Percentiles rank a stretch among this genome's conserved stretches.
Conservation (phyloP, 2,113 vertebrate species). For the Columba janthina region DNA sequence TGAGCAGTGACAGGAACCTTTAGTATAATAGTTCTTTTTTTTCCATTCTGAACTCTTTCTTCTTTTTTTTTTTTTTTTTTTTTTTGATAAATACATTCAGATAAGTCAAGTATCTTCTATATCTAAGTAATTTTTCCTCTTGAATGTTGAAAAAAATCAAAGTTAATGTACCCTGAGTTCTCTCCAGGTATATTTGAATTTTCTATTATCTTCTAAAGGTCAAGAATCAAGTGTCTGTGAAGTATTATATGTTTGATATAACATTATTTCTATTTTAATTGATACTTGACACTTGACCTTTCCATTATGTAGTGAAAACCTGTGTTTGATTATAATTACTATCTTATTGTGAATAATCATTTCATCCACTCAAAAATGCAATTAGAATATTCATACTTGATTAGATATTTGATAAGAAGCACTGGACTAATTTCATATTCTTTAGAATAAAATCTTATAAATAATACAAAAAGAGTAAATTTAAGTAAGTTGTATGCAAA, state of each 20-base stretch:
- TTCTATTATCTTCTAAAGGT: not conserved
- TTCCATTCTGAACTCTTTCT: not conserved
- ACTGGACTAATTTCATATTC: not conserved
- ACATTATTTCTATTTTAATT: constrained; percentile 13
- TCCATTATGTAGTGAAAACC: not conserved
- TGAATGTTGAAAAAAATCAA: not conserved
- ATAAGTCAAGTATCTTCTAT: not conserved
- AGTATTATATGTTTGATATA: not conserved
- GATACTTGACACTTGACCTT: constrained; percentile 5
- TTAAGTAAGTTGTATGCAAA: not conserved
- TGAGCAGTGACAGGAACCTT: not conserved
- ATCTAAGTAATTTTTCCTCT: not conserved
- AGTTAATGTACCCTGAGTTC: not conserved
- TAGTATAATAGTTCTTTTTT: not conserved
- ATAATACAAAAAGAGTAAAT: not conserved
- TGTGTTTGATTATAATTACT: constrained; percentile 31
- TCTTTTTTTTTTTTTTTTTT: not conserved
- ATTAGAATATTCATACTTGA: constrained; percentile 29
- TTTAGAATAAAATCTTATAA: not conserved
- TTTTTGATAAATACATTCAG: not conserved
- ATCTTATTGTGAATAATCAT: constrained; percentile 8
- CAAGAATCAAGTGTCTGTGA: constrained; percentile 19
- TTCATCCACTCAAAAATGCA: not conserved
- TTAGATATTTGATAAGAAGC: not conserved
- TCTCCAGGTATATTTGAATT: not conserved